phyloP scores from a whole-genome alignment of 2,113 vertebrate species.

The Recurvirostra avosetta region DNA sequence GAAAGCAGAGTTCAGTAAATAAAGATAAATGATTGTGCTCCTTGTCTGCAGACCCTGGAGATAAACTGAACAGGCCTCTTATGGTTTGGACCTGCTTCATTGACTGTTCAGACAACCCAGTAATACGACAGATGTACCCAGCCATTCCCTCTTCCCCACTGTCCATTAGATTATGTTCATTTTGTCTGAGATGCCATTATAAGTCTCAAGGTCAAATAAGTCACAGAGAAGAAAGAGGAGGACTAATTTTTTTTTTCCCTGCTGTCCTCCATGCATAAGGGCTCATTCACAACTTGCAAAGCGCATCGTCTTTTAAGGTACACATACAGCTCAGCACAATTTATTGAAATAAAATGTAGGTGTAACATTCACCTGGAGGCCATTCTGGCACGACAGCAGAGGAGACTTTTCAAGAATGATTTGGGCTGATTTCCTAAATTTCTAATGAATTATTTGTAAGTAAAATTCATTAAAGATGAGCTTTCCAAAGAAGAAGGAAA shows the following conservation, averaged over 20 bases:
- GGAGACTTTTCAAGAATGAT: conserved; percentile 34
- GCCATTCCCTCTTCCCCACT: conserved; percentile 82
- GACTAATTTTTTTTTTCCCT: conserved; percentile 67
- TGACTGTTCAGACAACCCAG: conserved; percentile 87
- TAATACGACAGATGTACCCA: conserved; percentile 88
- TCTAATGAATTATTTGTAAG: conserved; percentile 57
- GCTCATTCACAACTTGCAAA: conserved; percentile 54
- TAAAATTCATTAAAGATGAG: neutral
- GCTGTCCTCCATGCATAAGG: conserved; percentile 49
- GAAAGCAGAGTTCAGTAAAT: conserved; percentile 87
- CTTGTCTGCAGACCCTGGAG: conserved; percentile 81
- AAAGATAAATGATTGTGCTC: conserved; percentile 86
- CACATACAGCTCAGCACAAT: conserved; percentile 39
- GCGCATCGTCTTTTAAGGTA: conserved; percentile 37
- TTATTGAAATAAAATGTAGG: conserved; percentile 77
- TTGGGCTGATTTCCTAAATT: conserved; percentile 58
- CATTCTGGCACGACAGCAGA: conserved; percentile 27
- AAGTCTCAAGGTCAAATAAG: conserved; percentile 85
- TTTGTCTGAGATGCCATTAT: conserved; percentile 84
- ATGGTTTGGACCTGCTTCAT: conserved; percentile 86
- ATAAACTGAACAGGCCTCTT: conserved; percentile 84
- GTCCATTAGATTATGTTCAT: conserved; percentile 85
- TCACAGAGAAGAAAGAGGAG: conserved; percentile 72
- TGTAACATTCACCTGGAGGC: conserved; percentile 63
- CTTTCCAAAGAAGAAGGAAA: neutral